Evolutionary conservation across 2,797 vertebrate genomes (phyloP).

Genomic region (Glossophaga mutica): DNA sequence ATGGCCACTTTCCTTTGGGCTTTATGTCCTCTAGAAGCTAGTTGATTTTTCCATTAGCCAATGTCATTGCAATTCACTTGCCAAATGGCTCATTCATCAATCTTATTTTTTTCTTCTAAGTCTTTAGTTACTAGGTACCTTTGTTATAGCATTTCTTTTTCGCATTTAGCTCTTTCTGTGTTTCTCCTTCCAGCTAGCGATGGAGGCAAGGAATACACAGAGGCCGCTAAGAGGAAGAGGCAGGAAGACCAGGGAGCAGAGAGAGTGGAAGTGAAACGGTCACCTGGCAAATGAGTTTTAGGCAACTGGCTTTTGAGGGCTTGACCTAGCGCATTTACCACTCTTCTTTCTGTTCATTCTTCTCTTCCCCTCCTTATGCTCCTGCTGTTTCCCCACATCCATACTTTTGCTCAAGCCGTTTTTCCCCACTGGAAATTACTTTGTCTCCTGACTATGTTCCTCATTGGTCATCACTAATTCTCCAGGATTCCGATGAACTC

Average conservation of each 20-base stretch:
- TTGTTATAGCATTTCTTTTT: background rate
- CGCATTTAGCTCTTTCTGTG: background rate
- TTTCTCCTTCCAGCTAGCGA: background rate
- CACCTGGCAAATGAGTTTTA: background rate
- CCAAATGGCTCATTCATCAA: background rate
- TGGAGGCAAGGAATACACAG: background rate
- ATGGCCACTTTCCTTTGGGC: background rate
- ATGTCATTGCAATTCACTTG: background rate
- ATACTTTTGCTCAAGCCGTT: background rate
- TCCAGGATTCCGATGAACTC: background rate
- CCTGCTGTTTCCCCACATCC: background rate
- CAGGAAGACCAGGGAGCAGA: background rate
- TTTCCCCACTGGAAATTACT: background rate
- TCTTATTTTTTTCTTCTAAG: too few species aligned
- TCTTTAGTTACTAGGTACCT: too few species aligned
- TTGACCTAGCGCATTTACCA: background rate
- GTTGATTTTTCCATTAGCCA: background rate
- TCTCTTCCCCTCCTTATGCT: background rate
- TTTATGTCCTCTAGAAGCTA: background rate
- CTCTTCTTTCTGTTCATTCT: background rate
- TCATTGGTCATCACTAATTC: background rate
- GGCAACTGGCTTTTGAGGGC: background rate
- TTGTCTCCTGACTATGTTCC: background rate
- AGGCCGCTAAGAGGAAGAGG: background rate
- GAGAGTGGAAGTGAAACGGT: background rate